These are phyloP conservation scores for Hystrix cristata DNA, from an alignment of 2,113 vertebrate species.

Conservation along the genomic window DNA sequence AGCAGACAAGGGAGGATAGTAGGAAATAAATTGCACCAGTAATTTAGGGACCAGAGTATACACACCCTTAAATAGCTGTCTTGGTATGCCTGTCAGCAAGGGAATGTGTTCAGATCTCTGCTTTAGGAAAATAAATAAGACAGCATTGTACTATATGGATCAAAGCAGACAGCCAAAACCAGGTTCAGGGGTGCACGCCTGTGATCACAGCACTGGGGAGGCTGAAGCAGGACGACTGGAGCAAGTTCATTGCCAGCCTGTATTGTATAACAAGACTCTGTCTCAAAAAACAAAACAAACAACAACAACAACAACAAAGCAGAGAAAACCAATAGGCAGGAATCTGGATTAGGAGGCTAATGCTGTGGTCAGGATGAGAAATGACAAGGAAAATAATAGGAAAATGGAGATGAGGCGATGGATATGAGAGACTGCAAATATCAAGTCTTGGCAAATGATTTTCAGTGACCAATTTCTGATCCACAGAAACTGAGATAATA, in stretches of 20 bases:
- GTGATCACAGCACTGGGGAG: no score
- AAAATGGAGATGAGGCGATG: background rate
- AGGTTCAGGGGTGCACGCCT: no score
- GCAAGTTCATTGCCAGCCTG: no score
- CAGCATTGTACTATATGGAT: background rate
- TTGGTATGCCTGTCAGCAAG: background rate
- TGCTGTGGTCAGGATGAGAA: background rate
- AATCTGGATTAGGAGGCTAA: background rate
- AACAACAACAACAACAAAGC: no score
- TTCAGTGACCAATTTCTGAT: slow-evolving; percentile 32
- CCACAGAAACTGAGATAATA: background rate
- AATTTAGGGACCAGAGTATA: background rate
- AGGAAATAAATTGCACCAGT: background rate
- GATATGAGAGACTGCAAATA: background rate
- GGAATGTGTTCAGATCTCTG: background rate
- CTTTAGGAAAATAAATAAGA: background rate
- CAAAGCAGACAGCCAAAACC: background rate
- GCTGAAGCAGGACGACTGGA: no score
- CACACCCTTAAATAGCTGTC: background rate
- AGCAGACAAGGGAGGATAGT: background rate
- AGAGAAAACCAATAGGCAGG: background rate
- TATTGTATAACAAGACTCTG: no score
- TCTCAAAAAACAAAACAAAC: no score
- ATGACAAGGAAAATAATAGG: background rate
- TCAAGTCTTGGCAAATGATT: background rate